A percentile compares a stretch with the other conserved stretches of the same genome.
phyloP scores from a whole-genome alignment of 1,140 invertebrate genomes.

The Lepidurus couesii region DNA sequence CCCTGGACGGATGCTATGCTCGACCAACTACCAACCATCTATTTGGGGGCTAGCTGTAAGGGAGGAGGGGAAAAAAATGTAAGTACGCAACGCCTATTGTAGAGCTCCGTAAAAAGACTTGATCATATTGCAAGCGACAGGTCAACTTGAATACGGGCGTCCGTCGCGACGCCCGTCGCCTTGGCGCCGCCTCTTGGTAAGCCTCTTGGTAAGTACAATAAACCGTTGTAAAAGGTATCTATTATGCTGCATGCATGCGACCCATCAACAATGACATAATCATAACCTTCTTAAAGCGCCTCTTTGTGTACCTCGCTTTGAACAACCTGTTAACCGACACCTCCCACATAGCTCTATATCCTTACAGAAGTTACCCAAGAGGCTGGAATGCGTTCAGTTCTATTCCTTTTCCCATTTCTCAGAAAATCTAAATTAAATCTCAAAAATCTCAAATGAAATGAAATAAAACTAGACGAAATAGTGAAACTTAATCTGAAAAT shows the following conservation, averaged over 20 bases:
- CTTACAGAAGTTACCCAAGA: not conserved
- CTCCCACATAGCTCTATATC: not conserved
- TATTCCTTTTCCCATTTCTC: not conserved
- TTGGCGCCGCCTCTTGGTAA: not conserved
- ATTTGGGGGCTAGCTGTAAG: not conserved
- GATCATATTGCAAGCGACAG: not conserved
- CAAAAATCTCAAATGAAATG: too few relatives aligned
- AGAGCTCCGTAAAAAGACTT: not conserved
- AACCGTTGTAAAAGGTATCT: not conserved
- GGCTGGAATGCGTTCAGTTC: not conserved
- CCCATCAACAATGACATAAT: not conserved
- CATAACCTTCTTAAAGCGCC: not conserved
- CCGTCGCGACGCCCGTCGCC: conserved; percentile 12
- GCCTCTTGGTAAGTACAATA: not conserved
- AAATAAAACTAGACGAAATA: too few relatives aligned
- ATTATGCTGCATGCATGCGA: not conserved
- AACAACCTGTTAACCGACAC: conserved; percentile 13
- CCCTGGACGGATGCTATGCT: not conserved
- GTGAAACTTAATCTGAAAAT: too few relatives aligned
- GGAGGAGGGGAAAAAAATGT: not conserved
- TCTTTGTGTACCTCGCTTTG: not conserved
- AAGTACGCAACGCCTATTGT: not conserved
- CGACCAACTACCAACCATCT: not conserved
- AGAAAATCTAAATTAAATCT: too few relatives aligned
- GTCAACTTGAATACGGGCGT: not conserved